Conservation (phyloP, 2,113 vertebrate species). For the Psittacus erithacus region DNA sequence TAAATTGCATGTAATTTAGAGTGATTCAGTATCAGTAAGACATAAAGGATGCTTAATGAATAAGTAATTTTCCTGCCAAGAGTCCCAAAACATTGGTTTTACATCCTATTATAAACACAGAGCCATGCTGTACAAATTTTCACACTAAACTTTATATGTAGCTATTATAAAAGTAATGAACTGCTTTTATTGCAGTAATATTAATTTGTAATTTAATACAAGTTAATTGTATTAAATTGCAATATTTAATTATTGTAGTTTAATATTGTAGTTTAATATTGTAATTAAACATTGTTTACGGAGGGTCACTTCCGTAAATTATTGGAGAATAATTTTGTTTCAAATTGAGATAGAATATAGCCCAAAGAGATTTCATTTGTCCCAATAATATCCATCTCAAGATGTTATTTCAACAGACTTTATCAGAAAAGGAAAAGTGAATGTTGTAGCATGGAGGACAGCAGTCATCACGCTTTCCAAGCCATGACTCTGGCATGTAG, state of each 20-base stretch:
- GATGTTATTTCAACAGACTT: not conserved
- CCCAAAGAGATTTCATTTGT: not conserved
- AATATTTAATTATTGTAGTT: too few relatives aligned
- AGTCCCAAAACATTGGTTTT: not conserved
- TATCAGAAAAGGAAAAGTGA: not conserved
- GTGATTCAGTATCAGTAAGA: not conserved
- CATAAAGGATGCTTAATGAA: constrained; percentile 2
- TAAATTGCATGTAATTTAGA: not conserved
- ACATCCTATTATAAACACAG: not conserved
- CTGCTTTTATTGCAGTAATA: not conserved
- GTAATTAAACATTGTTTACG: not conserved
- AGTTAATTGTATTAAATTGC: not conserved
- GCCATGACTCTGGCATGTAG: not conserved
- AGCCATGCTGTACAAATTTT: not conserved
- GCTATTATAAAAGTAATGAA: not conserved
- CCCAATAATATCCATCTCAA: not conserved
- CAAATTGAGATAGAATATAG: not conserved
- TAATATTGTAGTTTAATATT: not conserved
- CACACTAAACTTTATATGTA: not conserved
- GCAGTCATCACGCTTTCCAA: not conserved
- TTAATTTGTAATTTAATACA: not conserved
- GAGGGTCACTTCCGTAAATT: not conserved
- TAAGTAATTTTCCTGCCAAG: not conserved
- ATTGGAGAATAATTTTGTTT: not conserved
- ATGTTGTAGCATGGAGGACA: not conserved